Base-by-base conservation (phyloP, 2,113 vertebrate genomes). In the Callorhinus ursinus region DNA sequence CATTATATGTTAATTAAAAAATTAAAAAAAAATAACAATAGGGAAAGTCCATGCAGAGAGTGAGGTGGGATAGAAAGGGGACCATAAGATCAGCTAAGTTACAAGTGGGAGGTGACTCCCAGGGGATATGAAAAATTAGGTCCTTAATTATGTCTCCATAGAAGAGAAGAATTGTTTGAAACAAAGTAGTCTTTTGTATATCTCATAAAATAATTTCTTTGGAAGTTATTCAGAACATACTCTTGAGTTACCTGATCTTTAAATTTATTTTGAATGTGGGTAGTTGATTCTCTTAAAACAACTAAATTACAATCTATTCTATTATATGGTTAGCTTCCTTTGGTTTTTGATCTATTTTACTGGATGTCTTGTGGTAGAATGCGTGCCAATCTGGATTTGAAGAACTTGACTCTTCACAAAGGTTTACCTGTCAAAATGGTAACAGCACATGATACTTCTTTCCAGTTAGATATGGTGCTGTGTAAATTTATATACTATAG, bases 401-500 rank as follows among this genome's bases (percentile, higher is more conserved):
- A 94, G 55, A 85, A 13, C 61, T 96, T 96, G 69, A 96, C 26
- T 93, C 28, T 86, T 95, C 72, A 90, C 69, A 93, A 81, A 95
- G n/a, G 7, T 63, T 98, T 96, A 96, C 67, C 72, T 96, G 55
- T 95, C 72, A 97, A 92, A 96, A 63, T 33, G 7, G 7, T 76
- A 96, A 89, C 85, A 94, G 51, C 24, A 36, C 24, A 87, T 71
- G 46, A 82, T 88, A 71, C 53, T 95, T 97, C 57, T 91, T 92
- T 96, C 55, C 57, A 83, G 21, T 87, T 26, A 92, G 83, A 97
- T 95, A n/a, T 21, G 42, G 63, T 77, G 42, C 93, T 90, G 14
- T 93, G 57, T 95, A 82, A 63, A 97, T 97, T 93, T 96, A 95
- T 91, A 90, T 85, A 91, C 22, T 76, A 63, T 67, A 86, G 46